These are phyloP conservation scores for Temnothorax nylanderi DNA, from an alignment of 1,140 invertebrate genomes.

Conservation along the genomic window DNA sequence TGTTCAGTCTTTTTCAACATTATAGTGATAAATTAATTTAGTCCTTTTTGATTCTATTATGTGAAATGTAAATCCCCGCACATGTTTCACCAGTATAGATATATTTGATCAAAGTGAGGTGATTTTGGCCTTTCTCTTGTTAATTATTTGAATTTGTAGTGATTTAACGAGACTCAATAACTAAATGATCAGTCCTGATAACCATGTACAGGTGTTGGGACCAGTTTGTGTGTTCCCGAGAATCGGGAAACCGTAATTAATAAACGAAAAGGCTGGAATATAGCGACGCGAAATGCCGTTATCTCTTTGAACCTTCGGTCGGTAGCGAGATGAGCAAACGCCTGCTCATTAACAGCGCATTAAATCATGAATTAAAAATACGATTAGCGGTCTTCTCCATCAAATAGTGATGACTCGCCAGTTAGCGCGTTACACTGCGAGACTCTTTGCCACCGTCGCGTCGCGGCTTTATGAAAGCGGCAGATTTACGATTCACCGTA, in stretches of 20 bases:
- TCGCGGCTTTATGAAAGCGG: neutral
- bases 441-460: neutral
- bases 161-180: conserved; percentile 6
- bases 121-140: neutral
- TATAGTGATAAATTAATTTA: conserved; percentile 13
- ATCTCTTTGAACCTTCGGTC: neutral
- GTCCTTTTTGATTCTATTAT: neutral
- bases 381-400: conserved; percentile 39
- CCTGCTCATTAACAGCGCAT: conserved; percentile 12
- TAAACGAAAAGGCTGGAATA: neutral
- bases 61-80: neutral
- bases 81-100: neutral
- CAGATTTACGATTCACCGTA: conserved; percentile 34
- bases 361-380: conserved; percentile 26
- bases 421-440: neutral
- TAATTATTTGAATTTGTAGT: neutral
- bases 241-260: neutral
- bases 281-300: neutral
- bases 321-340: neutral
- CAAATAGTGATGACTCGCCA: neutral
- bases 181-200: neutral
- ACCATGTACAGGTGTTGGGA: neutral
- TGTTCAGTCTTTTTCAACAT: neutral
- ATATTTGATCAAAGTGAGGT: neutral
- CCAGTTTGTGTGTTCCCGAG: neutral